phyloP scores from a whole-genome alignment of 2,113 vertebrate species.

The Galbula dea region DNA sequence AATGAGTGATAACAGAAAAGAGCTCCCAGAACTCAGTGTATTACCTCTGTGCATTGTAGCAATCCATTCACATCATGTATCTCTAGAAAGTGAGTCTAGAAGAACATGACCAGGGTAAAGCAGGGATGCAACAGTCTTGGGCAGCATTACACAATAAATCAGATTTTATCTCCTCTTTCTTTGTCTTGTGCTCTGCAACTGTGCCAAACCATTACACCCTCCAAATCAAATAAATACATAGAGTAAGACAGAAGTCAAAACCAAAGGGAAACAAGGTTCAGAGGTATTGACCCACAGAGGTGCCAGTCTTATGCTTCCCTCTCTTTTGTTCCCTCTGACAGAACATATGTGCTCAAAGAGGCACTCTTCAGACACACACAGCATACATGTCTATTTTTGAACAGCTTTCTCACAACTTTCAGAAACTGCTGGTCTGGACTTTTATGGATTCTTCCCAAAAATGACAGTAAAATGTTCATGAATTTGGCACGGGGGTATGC shows the following conservation, averaged over 20 bases:
- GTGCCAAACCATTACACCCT: not conserved
- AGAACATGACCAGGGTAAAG: not conserved
- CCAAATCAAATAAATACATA: not conserved
- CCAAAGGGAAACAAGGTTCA: slow-evolving; percentile 10
- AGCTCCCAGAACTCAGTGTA: not conserved
- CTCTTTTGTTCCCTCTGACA: slow-evolving; percentile 21
- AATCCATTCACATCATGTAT: not conserved
- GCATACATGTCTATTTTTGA: slow-evolving; percentile 28
- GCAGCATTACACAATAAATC: not conserved
- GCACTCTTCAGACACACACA: not conserved
- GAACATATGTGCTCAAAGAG: not conserved
- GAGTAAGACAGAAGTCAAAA: not conserved
- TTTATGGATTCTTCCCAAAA: slow-evolving; percentile 3
- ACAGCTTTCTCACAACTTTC: slow-evolving; percentile 9
- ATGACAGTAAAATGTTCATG: not conserved
- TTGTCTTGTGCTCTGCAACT: not conserved
- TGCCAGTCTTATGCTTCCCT: not conserved
- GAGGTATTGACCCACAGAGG: not conserved
- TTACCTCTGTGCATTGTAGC: not conserved
- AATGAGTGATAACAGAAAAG: not conserved
- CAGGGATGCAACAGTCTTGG: not conserved
- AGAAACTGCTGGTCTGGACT: slow-evolving; percentile 15
- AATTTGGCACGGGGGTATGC: not conserved
- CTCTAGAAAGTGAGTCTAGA: not conserved
- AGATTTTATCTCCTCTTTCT: not conserved